Evolutionary conservation across 2,113 vertebrate species (phyloP).

Genomic region (Antechinus stuartii): DNA sequence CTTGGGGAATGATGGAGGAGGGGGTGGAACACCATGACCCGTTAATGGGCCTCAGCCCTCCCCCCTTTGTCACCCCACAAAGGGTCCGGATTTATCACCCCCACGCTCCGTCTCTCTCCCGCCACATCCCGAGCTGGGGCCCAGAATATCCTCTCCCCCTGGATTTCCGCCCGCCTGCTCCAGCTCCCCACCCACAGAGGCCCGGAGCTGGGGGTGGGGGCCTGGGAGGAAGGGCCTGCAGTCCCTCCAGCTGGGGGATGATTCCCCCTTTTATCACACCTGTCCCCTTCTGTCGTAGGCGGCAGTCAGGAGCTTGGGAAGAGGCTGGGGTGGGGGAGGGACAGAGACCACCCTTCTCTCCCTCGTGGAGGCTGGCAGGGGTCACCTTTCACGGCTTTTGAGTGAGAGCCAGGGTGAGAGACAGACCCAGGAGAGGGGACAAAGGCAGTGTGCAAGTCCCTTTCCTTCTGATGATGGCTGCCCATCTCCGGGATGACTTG

Average conservation of each 20-base stretch:
- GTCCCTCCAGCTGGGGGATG: background rate
- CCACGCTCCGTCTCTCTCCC: slow-evolving; percentile 82
- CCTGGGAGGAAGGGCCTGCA: background rate
- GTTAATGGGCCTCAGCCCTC: slow-evolving; percentile 69
- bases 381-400: background rate
- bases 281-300: background rate
- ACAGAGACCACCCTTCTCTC: background rate
- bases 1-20: slow-evolving; percentile 81
- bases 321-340: background rate
- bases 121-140: background rate
- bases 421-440: background rate
- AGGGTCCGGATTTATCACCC: slow-evolving; percentile 90
- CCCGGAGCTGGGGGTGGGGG: background rate
- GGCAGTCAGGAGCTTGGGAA: background rate
- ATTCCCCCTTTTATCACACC: background rate
- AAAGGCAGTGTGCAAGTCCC: background rate
- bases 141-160: background rate
- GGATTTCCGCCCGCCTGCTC: background rate
- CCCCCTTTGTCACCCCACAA: slow-evolving; percentile 92
- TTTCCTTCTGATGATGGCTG: background rate
- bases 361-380: background rate
- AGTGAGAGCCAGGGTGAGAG: background rate
- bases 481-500: background rate
- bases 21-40: background rate
- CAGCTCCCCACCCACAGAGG: background rate